Conservation (phyloP, 2,113 vertebrate species). For the Prionailurus viverrinus region DNA sequence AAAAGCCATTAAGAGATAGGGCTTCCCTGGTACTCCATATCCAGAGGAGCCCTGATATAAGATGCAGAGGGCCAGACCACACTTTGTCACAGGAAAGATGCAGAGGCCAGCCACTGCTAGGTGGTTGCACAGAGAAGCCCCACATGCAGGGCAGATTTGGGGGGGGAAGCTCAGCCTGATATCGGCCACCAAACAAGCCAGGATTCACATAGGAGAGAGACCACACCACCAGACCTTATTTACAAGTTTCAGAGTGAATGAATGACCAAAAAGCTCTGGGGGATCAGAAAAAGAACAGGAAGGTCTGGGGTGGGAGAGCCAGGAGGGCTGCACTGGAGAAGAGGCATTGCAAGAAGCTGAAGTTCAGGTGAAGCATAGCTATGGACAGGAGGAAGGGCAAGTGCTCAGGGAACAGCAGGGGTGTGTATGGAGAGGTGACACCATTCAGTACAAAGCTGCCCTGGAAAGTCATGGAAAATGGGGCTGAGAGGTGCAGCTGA, state of each 20-base stretch:
- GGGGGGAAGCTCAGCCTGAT: background rate
- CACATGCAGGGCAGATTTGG: background rate
- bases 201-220: background rate
- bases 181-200: background rate
- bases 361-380: background rate
- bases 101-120: background rate
- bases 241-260: background rate
- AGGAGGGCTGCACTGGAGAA: background rate
- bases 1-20: background rate
- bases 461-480: background rate
- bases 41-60: rapidly evolving
- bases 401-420: background rate
- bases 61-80: background rate
- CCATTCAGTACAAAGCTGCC: background rate
- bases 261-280: background rate
- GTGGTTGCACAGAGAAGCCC: background rate
- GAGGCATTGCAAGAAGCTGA: background rate
- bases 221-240: background rate
- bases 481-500: background rate
- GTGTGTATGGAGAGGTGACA: background rate
- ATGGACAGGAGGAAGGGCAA: background rate
- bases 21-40: no score
- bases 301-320: background rate
- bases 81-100: background rate
- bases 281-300: background rate